Percentiles rank a stretch among this genome's conserved stretches.
phyloP scores from a whole-genome alignment of 2,113 vertebrate genomes.

The Pycnonotus jocosus region DNA sequence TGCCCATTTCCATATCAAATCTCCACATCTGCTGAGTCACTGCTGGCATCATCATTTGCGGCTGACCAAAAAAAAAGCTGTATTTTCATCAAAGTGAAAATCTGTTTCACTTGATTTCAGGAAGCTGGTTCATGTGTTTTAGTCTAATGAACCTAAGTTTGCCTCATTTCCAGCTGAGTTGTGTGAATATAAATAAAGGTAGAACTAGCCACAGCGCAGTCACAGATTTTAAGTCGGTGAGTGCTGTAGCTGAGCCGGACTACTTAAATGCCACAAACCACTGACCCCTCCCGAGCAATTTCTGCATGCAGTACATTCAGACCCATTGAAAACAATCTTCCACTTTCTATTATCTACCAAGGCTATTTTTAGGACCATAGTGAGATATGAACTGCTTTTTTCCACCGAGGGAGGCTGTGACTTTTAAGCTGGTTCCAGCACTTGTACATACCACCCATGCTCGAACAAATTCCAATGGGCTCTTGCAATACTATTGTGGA shows the following conservation, averaged over 20 bases:
- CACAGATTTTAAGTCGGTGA: not conserved
- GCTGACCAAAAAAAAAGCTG: not conserved
- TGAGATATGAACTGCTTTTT: constrained; percentile 27
- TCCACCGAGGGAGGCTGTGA: not conserved
- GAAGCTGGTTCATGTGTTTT: not conserved
- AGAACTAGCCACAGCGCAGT: not conserved
- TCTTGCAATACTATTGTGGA: not conserved
- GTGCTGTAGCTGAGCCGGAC: not conserved
- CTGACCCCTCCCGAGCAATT: not conserved
- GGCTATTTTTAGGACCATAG: constrained; percentile 38
- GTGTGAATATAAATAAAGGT: not conserved
- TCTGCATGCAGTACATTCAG: constrained; percentile 38
- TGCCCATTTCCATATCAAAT: not conserved
- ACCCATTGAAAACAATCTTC: constrained; percentile 25
- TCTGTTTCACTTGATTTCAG: not conserved
- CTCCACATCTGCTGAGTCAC: not conserved
- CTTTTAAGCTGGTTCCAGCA: not conserved
- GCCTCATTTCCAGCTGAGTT: not conserved
- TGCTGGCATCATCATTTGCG: not conserved
- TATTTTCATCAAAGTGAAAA: not conserved
- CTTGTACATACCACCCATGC: not conserved
- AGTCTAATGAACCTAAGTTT: not conserved
- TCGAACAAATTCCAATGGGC: not conserved
- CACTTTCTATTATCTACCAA: constrained; percentile 32
- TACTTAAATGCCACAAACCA: not conserved